Evolutionary conservation across 2,888 invertebrate genomes (phyloP).

Genomic region (Opisthograptis luteolata): DNA sequence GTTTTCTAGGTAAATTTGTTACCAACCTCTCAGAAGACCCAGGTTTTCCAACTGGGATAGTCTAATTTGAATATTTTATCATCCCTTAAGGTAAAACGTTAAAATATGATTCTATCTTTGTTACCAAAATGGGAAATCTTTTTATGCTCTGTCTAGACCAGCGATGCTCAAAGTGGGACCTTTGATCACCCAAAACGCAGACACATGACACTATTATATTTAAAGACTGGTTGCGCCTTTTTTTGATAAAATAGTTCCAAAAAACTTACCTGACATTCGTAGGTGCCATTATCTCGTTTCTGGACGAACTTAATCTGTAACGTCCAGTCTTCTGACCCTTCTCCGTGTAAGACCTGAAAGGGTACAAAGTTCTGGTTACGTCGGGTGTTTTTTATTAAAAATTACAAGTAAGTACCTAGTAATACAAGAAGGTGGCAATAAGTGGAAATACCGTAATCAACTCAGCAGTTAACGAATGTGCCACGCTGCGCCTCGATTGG

Average conservation of each 20-base stretch:
- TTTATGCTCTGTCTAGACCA: not conserved
- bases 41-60: not conserved
- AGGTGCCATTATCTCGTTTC: conserved; percentile 96
- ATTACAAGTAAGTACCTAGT: too few relatives aligned
- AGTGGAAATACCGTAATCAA: too few relatives aligned
- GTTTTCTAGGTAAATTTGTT: too few relatives aligned
- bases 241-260: not conserved
- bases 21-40: too few relatives aligned
- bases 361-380: not conserved
- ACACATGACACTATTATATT: too few relatives aligned
- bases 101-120: conserved; percentile 1
- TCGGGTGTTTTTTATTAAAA: too few relatives aligned
- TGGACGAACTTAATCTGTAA: conserved; percentile 97
- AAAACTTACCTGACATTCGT: conserved; percentile 93
- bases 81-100: not conserved
- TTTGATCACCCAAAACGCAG: too few relatives aligned
- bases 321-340: conserved; percentile 97
- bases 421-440: too few relatives aligned
- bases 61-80: conserved; percentile 1
- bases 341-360: conserved; percentile 89
- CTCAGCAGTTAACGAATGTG: too few relatives aligned
- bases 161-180: not conserved
- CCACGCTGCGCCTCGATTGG: too few relatives aligned
- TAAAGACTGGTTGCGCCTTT: too few relatives aligned
- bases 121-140: conserved; percentile 1